Percentiles rank a stretch among this genome's conserved stretches.
Conservation (phyloP, 2,888 invertebrate species). For the Theretra japonica region DNA sequence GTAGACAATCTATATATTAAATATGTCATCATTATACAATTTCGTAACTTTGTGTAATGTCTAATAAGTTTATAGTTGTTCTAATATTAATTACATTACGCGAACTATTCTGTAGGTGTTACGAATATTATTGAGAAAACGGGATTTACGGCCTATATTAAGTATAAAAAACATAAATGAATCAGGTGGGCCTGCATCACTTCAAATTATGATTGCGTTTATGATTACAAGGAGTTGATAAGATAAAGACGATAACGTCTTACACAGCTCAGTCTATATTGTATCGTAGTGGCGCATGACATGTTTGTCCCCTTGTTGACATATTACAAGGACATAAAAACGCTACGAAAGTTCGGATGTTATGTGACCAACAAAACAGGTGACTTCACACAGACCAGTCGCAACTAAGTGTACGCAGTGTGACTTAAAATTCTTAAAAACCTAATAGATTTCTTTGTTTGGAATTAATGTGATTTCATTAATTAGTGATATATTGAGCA, state of each 20-base stretch:
- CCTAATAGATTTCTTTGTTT: neutral
- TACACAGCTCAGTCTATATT: conserved; percentile 24
- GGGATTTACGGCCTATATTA: neutral
- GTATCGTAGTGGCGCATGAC: conserved; percentile 1
- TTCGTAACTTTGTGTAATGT: neutral
- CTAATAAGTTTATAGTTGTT: neutral
- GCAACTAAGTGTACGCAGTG: neutral
- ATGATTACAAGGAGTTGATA: conserved; percentile 17
- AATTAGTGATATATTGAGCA: neutral
- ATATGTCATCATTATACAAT: neutral
- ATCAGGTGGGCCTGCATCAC: neutral
- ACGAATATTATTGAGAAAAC: too few relatives aligned
- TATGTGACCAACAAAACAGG: neutral
- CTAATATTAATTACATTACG: too few relatives aligned
- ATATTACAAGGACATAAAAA: neutral
- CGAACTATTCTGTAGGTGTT: too few relatives aligned
- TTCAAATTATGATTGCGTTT: conserved; percentile 1
- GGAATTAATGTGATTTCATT: neutral
- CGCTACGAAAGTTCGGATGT: neutral
- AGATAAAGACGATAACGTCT: conserved; percentile 32
- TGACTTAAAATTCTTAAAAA: neutral
- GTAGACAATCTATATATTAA: too few relatives aligned
- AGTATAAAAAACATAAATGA: neutral
- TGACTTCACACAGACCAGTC: neutral
- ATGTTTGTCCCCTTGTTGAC: neutral